Percentiles rank a stretch among this genome's conserved stretches.
These are phyloP conservation scores for Syngnathus acus DNA, from an alignment of 2,797 vertebrate species.

Conservation along the genomic window DNA sequence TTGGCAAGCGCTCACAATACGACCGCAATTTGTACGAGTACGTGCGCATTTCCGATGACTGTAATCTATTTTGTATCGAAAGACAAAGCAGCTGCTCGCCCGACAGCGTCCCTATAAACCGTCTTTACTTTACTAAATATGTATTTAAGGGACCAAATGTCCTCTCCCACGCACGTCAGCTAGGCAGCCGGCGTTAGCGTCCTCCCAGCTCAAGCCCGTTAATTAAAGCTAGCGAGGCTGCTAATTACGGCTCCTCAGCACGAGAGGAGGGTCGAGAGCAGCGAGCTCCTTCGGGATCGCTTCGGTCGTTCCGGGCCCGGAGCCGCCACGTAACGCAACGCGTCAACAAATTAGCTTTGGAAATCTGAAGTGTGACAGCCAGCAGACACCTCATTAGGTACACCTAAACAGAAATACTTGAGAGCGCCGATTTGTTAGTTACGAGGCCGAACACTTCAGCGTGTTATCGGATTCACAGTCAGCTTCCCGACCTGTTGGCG, in stretches of 20 bases:
- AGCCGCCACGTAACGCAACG: background rate
- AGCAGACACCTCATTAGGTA: background rate
- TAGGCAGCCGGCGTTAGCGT: conserved; percentile 19
- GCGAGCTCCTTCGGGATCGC: background rate
- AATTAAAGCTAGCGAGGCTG: conserved; percentile 45
- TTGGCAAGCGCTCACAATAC: background rate
- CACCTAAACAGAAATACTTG: background rate
- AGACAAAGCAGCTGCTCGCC: too few species aligned
- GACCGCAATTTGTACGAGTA: background rate
- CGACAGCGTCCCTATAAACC: background rate
- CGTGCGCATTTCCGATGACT: too few species aligned
- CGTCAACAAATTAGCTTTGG: background rate
- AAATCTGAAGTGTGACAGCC: background rate
- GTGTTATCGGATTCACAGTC: conserved; percentile 35
- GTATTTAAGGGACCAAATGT: conserved; percentile 15
- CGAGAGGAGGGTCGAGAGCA: background rate
- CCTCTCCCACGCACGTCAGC: conserved; percentile 37
- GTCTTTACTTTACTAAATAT: background rate
- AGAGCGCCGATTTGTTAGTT: too few species aligned
- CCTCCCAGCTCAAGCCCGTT: conserved; percentile 37
- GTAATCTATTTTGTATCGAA: too few species aligned
- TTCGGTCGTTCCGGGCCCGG: background rate
- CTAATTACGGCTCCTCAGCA: conserved; percentile 39
- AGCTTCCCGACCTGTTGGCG: conserved; percentile 38
- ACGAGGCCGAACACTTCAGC: conserved; percentile 10